Evolutionary conservation across 2,797 vertebrate genomes (phyloP).

Genomic region (Tarsius wallacei): DNA sequence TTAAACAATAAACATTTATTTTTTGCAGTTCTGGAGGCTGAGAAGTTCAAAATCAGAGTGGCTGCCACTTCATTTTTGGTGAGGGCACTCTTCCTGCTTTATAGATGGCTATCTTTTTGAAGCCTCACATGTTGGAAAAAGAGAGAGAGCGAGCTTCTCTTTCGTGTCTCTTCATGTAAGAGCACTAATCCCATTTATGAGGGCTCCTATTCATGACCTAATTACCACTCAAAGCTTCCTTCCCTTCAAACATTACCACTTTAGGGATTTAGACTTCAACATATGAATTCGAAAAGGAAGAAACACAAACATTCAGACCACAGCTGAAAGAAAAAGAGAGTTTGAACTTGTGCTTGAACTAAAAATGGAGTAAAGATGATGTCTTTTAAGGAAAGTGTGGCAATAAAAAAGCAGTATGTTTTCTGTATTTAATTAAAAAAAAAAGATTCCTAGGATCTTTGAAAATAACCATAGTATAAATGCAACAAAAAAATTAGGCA

Average conservation of each 20-base stretch:
- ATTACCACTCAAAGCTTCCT: accelerated
- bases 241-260: neutral
- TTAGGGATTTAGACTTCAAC: neutral
- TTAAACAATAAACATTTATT: neutral
- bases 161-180: neutral
- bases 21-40: neutral
- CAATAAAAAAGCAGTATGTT: neutral
- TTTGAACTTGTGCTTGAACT: neutral
- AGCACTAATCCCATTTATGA: neutral
- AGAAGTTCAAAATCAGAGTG: neutral
- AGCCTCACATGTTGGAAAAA: neutral
- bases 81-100: neutral
- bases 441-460: neutral
- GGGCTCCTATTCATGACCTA: accelerated
- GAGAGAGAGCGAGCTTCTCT: neutral
- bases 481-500: neutral
- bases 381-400: neutral
- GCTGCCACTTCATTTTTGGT: neutral
- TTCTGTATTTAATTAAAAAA: neutral
- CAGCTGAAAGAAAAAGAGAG: neutral
- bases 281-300: neutral
- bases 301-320: neutral
- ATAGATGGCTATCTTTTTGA: neutral
- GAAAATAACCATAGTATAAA: neutral
- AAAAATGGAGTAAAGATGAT: neutral